phyloP scores from a whole-genome alignment of 2,797 vertebrate genomes.

The Hafferia zeledoni region DNA sequence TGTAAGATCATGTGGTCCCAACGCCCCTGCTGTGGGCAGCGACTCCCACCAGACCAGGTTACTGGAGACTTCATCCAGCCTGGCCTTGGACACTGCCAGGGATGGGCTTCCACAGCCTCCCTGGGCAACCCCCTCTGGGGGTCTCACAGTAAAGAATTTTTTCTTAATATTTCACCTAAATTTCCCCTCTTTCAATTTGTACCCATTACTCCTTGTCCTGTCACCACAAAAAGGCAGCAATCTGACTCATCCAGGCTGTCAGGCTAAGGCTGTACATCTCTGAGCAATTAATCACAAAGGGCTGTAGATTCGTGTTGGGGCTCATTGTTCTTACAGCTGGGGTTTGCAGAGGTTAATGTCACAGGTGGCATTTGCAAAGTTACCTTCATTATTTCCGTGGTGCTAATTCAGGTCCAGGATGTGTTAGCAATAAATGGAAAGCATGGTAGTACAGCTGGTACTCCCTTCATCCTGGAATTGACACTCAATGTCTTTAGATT shows the following conservation, averaged over 20 bases:
- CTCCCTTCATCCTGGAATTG: background rate
- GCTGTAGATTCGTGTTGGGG: background rate
- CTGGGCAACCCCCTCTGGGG: background rate
- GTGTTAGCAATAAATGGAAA: background rate
- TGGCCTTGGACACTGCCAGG: background rate
- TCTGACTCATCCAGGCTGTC: fast-evolving
- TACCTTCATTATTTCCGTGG: fast-evolving
- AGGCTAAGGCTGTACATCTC: fast-evolving
- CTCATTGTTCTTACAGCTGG: background rate
- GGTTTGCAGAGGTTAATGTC: background rate
- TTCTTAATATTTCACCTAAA: background rate
- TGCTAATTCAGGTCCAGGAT: background rate
- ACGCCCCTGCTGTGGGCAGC: background rate
- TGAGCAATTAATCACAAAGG: background rate
- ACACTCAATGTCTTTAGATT: background rate
- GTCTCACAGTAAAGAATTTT: background rate
- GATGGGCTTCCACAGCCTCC: background rate
- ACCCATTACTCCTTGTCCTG: background rate
- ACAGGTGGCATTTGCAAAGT: background rate
- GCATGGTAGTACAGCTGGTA: background rate
- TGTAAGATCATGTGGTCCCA: fast-evolving
- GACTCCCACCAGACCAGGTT: fast-evolving
- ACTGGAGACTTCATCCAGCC: fast-evolving
- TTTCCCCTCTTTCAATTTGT: background rate
- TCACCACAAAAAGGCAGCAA: background rate